Base-by-base conservation (phyloP, 2,797 vertebrate genomes). In the Vultur gryphus region DNA sequence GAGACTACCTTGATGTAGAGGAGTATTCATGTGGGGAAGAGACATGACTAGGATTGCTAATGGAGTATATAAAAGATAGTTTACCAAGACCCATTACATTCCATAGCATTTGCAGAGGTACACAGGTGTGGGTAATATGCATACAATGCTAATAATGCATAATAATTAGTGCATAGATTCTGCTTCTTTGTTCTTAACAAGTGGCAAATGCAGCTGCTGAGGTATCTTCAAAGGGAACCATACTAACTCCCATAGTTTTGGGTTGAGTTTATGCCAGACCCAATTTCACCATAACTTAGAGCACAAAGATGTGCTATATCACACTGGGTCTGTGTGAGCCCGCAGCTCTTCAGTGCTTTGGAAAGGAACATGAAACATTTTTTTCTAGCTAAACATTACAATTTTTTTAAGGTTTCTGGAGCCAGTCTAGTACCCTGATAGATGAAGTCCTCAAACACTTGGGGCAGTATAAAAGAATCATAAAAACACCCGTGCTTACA, bases 91-190 rank as follows among this genome's bases (percentile, higher is more conserved):
- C 37, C 28, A 48, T 31, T 41, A 48, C 25, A 31, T 55, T 48
- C 24, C 0, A 0, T 1, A 61, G 29, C 11, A 54, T 66, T 82
- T 7, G 16, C 44, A 90, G 33, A 77, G 44, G 52, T 3, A 49
- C 33, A 52, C 55, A 73, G n/a, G 31, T 37, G 17, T 37, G 48
- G 17, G 16, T 35, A 71, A 71, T n/a, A 71, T 2, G 7, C 31
- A 43, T 28, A 51, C 7, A 55, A 70, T 13, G 3, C 13, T 41
- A 78, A 11, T 37, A 86, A 76, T 0, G 0, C 37, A 37, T 37
- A 37, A 37, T 37, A 37, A 37, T 41, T 1, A 84, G 9, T 14
- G 37, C 49, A 70, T 7, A 43, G 48, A 81, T 61, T 59, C 26
- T 72, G 41, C 15, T 41, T 16, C 43, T 76, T 67, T 66, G 11